These are phyloP conservation scores for Eretmocerus hayati DNA, from an alignment of 2,888 invertebrate genomes.

Conservation along the genomic window DNA sequence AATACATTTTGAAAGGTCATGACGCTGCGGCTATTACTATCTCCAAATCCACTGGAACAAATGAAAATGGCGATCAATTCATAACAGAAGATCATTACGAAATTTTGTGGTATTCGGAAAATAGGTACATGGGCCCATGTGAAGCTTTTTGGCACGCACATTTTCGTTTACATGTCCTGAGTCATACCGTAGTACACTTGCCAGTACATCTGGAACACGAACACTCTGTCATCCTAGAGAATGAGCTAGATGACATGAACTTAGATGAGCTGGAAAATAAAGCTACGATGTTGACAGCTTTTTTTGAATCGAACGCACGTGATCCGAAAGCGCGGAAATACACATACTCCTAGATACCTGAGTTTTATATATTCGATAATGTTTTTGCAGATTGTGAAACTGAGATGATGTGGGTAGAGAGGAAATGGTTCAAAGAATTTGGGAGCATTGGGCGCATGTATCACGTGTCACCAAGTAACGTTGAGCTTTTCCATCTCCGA, in stretches of 20 bases:
- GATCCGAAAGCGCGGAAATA: constrained; percentile 10
- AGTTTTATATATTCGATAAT: constrained; percentile 12
- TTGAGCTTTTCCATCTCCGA: constrained; percentile 27
- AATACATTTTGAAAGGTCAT: constrained; percentile 29
- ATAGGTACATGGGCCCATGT: constrained; percentile 21
- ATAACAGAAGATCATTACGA: constrained; percentile 22
- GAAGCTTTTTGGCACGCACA: constrained; percentile 24
- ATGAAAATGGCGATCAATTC: too few species aligned
- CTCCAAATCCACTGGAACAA: too few species aligned
- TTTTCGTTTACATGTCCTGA: constrained; percentile 19
- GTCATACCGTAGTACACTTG: constrained; percentile 16
- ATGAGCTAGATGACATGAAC: neutral
- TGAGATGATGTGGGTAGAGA: too few species aligned
- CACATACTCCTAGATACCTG: constrained; percentile 12
- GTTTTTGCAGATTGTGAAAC: too few species aligned
- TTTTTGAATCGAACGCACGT: constrained; percentile 12
- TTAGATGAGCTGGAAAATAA: neutral
- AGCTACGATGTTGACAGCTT: constrained; percentile 10
- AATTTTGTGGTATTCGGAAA: constrained; percentile 21
- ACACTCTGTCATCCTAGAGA: constrained; percentile 7
- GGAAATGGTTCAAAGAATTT: neutral
- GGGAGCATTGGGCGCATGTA: constrained; percentile 26
- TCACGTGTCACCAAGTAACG: constrained; percentile 24
- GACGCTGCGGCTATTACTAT: constrained; percentile 18
- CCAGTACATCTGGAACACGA: constrained; percentile 20